Evolutionary conservation across 1,140 invertebrate species (phyloP).

Genomic region (Dreissena polymorpha): DNA sequence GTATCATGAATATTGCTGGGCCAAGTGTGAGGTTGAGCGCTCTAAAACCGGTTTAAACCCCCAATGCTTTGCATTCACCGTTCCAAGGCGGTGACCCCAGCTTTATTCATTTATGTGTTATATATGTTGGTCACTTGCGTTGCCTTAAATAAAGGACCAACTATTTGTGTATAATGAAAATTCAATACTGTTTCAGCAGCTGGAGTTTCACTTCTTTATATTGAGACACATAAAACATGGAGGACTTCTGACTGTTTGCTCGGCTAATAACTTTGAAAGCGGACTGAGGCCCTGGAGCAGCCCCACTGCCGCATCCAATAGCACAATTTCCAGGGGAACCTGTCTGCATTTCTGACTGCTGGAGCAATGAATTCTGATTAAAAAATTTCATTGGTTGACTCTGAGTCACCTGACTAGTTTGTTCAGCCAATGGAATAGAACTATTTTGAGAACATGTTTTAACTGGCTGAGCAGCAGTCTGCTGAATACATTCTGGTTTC

Average conservation of each 20-base stretch:
- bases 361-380: background rate
- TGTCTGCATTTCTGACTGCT: too few relatives aligned
- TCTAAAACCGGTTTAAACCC: too few relatives aligned
- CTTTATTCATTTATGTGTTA: too few relatives aligned
- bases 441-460: background rate
- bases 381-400: background rate
- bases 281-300: slow-evolving; percentile 24
- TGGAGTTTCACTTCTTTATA: too few relatives aligned
- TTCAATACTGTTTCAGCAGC: too few relatives aligned
- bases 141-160: too few relatives aligned
- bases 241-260: slow-evolving; percentile 35
- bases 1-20: too few relatives aligned
- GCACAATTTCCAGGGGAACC: background rate
- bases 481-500: slow-evolving; percentile 9
- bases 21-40: too few relatives aligned
- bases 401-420: slow-evolving; percentile 6
- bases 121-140: too few relatives aligned
- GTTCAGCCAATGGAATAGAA: background rate
- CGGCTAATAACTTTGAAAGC: slow-evolving; percentile 39
- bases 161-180: too few relatives aligned
- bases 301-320: background rate
- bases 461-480: slow-evolving; percentile 12
- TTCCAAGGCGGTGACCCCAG: too few relatives aligned
- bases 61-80: too few relatives aligned
- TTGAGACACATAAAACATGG: slow-evolving; percentile 41